Evolutionary conservation across 1,140 invertebrate species (phyloP).

Genomic region (Mizuhopecten yessoensis): DNA sequence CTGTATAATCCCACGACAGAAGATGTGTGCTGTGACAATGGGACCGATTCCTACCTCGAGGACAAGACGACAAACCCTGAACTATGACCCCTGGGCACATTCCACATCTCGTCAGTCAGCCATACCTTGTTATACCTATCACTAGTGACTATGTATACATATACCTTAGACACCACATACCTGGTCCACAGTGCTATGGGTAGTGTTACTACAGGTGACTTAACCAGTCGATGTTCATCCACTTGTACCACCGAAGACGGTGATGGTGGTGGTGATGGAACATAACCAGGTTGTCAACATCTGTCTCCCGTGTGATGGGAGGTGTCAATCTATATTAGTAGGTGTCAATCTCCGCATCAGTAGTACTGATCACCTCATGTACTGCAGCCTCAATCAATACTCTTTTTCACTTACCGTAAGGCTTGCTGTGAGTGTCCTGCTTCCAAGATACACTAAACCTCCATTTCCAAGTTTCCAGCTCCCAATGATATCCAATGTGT

Average conservation of each 20-base stretch:
- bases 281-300: constrained; percentile 18
- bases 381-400: neutral
- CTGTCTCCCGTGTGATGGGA: constrained; percentile 11
- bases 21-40: neutral
- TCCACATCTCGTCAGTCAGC: constrained; percentile 36
- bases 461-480: too few relatives aligned
- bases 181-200: neutral
- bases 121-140: constrained; percentile 38
- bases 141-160: too few relatives aligned
- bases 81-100: constrained; percentile 18
- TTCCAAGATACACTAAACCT: too few relatives aligned
- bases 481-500: too few relatives aligned
- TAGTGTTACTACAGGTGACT: neutral
- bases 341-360: neutral
- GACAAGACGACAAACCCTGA: neutral
- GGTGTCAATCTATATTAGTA: neutral
- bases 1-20: neutral
- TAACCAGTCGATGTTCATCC: neutral
- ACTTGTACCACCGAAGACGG: neutral
- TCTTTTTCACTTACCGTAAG: neutral
- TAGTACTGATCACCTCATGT: neutral
- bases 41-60: constrained; percentile 4
- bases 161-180: constrained; percentile 11
- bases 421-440: neutral
- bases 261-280: neutral